These are phyloP conservation scores for Microtus richardsoni DNA, from an alignment of 2,113 vertebrate genomes.

Conservation along the genomic window DNA sequence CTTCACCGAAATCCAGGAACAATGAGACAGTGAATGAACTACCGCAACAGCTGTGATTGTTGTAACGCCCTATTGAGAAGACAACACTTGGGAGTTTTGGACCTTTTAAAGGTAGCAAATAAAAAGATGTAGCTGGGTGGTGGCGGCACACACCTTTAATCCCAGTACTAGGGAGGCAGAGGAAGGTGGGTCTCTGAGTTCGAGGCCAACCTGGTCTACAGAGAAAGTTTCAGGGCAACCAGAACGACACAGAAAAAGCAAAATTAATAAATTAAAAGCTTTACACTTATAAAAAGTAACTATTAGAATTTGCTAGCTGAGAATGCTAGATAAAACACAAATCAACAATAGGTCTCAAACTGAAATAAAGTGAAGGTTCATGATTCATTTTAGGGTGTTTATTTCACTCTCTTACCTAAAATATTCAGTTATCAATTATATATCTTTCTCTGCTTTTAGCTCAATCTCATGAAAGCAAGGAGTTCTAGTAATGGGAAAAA, in stretches of 20 bases:
- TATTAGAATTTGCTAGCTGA: conserved; percentile 59
- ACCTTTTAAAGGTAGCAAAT: conserved; percentile 42
- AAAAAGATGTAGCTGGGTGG: not conserved
- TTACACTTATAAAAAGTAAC: not conserved
- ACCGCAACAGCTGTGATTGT: conserved; percentile 71
- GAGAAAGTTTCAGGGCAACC: not conserved
- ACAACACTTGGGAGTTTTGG: not conserved
- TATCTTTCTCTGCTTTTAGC: not conserved
- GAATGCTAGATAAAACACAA: not conserved
- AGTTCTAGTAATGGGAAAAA: not conserved
- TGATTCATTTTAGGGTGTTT: not conserved
- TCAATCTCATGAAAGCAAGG: not conserved
- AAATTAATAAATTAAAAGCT: too few species aligned
- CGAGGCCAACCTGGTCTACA: not conserved
- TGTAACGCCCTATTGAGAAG: conserved; percentile 70
- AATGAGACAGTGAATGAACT: conserved; percentile 69
- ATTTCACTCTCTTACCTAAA: conserved; percentile 40
- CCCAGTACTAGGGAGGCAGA: not conserved
- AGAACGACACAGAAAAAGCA: not conserved
- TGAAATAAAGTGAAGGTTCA: not conserved
- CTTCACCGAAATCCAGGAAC: conserved; percentile 61
- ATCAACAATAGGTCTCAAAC: not conserved
- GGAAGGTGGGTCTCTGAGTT: not conserved
- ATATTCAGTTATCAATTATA: not conserved
- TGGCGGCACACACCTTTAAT: not conserved